Percentiles rank a stretch among this genome's conserved stretches.
These are phyloP conservation scores for Drosophila borborema DNA, from an alignment of 2,888 invertebrate species.

Conservation along the genomic window DNA sequence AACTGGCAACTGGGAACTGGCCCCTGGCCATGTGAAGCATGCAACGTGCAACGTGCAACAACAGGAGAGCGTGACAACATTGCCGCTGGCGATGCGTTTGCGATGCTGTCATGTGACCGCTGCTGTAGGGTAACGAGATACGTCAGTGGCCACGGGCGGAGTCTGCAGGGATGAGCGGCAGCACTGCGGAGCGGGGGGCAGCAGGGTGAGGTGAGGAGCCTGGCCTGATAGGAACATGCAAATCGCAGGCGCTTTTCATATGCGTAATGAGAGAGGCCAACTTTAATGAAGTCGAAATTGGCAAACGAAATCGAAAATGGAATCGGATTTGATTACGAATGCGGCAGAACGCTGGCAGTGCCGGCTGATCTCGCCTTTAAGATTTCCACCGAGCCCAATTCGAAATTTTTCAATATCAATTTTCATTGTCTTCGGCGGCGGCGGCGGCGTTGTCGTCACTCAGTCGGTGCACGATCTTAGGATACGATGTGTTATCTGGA, in stretches of 20 bases:
- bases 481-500: constrained; percentile 79
- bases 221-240: constrained; percentile 37
- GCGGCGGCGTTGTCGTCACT: constrained; percentile 64
- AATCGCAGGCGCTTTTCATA: constrained; percentile 52
- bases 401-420: constrained; percentile 73
- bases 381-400: constrained; percentile 55
- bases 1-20: constrained; percentile 14
- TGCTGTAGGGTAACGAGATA: constrained; percentile 36
- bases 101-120: constrained; percentile 60
- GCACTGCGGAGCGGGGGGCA: neutral
- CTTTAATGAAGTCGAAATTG: constrained; percentile 54
- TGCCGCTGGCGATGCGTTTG: constrained; percentile 67
- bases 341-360: constrained; percentile 25
- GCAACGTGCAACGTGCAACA: constrained; percentile 40
- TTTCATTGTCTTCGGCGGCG: constrained; percentile 61
- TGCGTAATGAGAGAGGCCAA: constrained; percentile 69
- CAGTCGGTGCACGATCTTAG: constrained; percentile 66
- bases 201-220: neutral
- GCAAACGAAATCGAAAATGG: constrained; percentile 33
- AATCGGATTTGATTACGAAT: constrained; percentile 17
- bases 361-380: constrained; percentile 76
- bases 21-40: constrained; percentile 10
- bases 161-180: neutral
- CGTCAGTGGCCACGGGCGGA: neutral
- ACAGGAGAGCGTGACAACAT: constrained; percentile 63